Base-by-base conservation (phyloP, 2,888 invertebrate species). In the Drosophila mettleri region DNA sequence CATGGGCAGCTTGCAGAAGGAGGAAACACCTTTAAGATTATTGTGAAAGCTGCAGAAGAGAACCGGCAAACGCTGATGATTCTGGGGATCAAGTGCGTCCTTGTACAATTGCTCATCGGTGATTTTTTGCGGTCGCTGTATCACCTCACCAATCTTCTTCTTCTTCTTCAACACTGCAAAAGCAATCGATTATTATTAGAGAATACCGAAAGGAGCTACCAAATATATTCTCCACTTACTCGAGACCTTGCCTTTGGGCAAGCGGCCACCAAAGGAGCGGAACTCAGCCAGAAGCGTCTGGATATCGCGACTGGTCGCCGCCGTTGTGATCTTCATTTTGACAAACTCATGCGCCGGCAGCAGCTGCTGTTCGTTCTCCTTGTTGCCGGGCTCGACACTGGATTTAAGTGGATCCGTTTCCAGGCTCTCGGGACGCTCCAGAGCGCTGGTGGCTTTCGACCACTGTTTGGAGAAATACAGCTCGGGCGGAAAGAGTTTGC, bases 61-160 rank as follows among this genome's bases (percentile, higher is more conserved):
- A 34, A 99, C 96, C 6, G 97, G 95, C 51, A 99, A 93, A 49
- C 96, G 94, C 93, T 99, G 99, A 90, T 97, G 97, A 91, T 95
- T 95, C 69, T 94, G 94, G 0, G 96, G 95, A 80, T 97, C 95
- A 22, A 97, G 92, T 1, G 96, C 96, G 91, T 98, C 97, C 20
- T 90, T 92, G 59, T 89, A 91, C 10, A 91, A 58, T 51, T 85
- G 85, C 57, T 91, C 92, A 3, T 91, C 91, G 43, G 84, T 80
- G 2, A 88, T 77, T 66, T 92, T 92, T 33, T 91, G 91, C 0
- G 89, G 90, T 9, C 76, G 83, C 78, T 89, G 91, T 46, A 80
- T 84, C 5, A 79, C 71, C 48, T 90, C 88, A 4, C 79, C 80
- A 6, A 34, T 33, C 43, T 80, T 84, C 76, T 88, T 92, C 55